These are phyloP conservation scores for Dasysyrphus tricinctus DNA, from an alignment of 2,888 invertebrate species.

Conservation along the genomic window DNA sequence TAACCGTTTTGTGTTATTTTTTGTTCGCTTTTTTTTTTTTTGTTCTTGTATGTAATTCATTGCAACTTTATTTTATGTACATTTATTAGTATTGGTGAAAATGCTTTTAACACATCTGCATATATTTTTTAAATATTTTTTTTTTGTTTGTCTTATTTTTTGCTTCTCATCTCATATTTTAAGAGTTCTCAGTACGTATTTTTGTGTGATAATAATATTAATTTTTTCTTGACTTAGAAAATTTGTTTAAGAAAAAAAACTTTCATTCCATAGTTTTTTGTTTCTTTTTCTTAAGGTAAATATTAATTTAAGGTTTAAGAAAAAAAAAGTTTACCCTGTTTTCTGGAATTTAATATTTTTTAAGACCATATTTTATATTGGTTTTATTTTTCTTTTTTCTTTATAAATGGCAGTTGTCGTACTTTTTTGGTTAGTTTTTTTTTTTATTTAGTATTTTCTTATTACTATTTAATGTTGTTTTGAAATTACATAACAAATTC, in stretches of 20 bases:
- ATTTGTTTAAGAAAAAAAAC: constrained; percentile 41
- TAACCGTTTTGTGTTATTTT: constrained; percentile 57
- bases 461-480: constrained; percentile 12
- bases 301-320: constrained; percentile 32
- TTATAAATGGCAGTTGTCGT: constrained; percentile 68
- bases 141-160: constrained; percentile 14
- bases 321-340: constrained; percentile 64
- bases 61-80: constrained; percentile 33
- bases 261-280: constrained; percentile 11
- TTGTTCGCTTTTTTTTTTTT: constrained; percentile 3
- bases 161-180: constrained; percentile 40
- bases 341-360: constrained; percentile 17
- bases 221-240: constrained; percentile 46
- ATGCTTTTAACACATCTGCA: constrained; percentile 31
- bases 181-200: constrained; percentile 69
- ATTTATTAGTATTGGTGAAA: constrained; percentile 49
- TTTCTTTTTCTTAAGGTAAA: constrained; percentile 31
- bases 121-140: neutral
- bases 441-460: neutral
- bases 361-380: constrained; percentile 38
- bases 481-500: constrained; percentile 41
- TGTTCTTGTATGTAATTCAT: constrained; percentile 51
- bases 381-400: constrained; percentile 26
- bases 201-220: constrained; percentile 46
- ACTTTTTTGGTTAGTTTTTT: constrained; percentile 55